Base-by-base conservation (phyloP, 92 coral and sea anemone species). In the Palythoa grandiflora region DNA sequence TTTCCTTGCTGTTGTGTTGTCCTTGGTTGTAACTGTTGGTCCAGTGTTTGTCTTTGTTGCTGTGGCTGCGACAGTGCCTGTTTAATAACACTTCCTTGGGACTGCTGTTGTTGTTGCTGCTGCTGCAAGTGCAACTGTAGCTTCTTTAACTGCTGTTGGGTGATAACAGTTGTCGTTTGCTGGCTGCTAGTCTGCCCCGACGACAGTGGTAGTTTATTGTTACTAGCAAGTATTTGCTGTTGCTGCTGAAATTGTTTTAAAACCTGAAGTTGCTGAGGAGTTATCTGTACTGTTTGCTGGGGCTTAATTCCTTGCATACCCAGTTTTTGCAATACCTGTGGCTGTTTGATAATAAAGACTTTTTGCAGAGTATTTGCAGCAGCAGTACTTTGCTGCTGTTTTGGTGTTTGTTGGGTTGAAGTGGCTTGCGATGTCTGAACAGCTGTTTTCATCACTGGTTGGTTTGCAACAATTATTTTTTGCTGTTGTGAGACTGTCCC, bases 341-440 rank as follows among this genome's bases (percentile, higher is more conserved):
- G 95, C 68, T 97, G 98, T 81, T 95, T 96, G 57, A 97, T 96
- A 68, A 97, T 97, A 68, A 97, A 89, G 6, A 97, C 99, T 84
- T 95, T 97, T 75, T 97, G 99, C 21, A 92, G 92, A 16, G 93
- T 93, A 17, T 91, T 83, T 63, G 79, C 80, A 10, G 84, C 89
- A 20, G 85, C 73, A 73, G 92, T 93, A 20, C 89, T 94, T 36
- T 91, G 96, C 38, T 91, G 94, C 36, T 74, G 91, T 57, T 92
- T 93, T 5, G 90, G 15, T 38, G 94, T 74, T 8, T 90, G 80
- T 37, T 87, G 53, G 11, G 95, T 75, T 35, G 91, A 52, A 40
- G 87, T 21, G 0, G 75, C 76, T 52, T 93, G 91, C 11, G 93
- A 80, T 4, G 93, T 50, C 38, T 87, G 94, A 15, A 90, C 38